Base-by-base conservation (phyloP, 2,888 invertebrate genomes). In the Cryptophagus acutangulus region DNA sequence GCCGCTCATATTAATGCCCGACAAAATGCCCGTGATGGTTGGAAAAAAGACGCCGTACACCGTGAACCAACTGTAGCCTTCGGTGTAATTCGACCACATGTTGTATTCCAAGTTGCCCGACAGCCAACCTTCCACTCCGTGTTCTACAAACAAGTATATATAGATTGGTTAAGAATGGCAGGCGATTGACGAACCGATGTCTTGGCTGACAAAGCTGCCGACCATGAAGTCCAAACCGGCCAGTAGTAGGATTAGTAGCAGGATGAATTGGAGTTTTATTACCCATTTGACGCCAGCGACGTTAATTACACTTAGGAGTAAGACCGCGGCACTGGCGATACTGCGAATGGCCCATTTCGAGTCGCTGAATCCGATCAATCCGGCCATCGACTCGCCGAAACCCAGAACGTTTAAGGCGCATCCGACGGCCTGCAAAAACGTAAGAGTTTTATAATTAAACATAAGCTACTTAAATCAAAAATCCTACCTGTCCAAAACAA, bases 1-100 rank as follows among this genome's bases (percentile, higher is more conserved):
- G 9, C 95, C 95, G 63, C 94, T 93, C 96, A 97, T 97, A 65
- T 97, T 97, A 55, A 97, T 95, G 18, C 97, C 97, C 3, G 96
- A 92, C 51, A 97, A 73, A 47, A 97, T 89, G 10, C 97, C 97
- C 33, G 96, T 95, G 16, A 96, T 90, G 1, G 96, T 94, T 9
- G 96, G 95, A 67, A 97, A 97, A 71, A 96, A 96, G 2, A 97
- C 90, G 17, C 96, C 96, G 70, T 96, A 94, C 26, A 95, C 92
- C 36, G 87, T 87, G 71, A 96, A 96, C 88, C 95, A 96, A 44
- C 83, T 86, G 59, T 93, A 86, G 5, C 82, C 84, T 38, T 83
- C 77, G 37, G 78, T 75, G 70, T 89, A 94, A 37, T 78, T 74
- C 0, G 92, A 78, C 73, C 84, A 86, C 28, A 88, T 80, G 65